These are phyloP conservation scores for Spongia lamella DNA, from an alignment of 37 sponge, comb jelly and placozoan species.

Conservation along the genomic window DNA sequence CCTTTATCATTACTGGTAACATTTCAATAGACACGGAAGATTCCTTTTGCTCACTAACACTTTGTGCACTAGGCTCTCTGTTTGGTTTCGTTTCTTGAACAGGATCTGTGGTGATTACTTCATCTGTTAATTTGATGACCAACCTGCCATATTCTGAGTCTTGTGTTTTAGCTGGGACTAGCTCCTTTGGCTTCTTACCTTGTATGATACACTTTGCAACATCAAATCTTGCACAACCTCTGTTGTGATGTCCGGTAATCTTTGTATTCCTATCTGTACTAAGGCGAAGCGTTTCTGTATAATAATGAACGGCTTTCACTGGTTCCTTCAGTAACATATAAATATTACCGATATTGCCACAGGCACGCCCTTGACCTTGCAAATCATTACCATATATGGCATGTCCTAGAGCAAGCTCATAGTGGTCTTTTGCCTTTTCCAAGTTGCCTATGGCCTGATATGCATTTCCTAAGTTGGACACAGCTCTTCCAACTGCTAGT, in stretches of 20 bases:
- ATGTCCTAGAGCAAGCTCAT: constrained; percentile 64
- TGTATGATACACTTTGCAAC: constrained; percentile 5
- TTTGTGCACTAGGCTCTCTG: no score
- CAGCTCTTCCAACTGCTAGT: constrained; percentile 58
- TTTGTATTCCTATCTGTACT: constrained; percentile 40
- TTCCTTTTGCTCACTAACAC: no score
- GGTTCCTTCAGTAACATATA: constrained; percentile 53
- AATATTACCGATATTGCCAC: constrained; percentile 75
- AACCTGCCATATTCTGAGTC: no score
- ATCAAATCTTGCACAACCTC: constrained; percentile 70
- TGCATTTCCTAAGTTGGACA: constrained; percentile 74
- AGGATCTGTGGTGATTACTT: no score
- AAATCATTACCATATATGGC: constrained; percentile 61
- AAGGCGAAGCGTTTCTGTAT: constrained; percentile 64
- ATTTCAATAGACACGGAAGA: background rate
- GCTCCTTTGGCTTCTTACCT: no score
- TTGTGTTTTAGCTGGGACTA: no score
- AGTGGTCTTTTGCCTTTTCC: constrained; percentile 54
- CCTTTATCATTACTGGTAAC: background rate
- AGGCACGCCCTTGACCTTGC: constrained; percentile 60
- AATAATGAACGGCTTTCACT: constrained; percentile 42
- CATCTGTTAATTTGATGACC: no score
- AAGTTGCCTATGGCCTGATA: constrained; percentile 47
- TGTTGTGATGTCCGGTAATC: constrained; percentile 66
- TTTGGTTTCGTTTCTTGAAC: no score